Base-by-base conservation (phyloP, 2,888 invertebrate species). In the Byasa hedistus region DNA sequence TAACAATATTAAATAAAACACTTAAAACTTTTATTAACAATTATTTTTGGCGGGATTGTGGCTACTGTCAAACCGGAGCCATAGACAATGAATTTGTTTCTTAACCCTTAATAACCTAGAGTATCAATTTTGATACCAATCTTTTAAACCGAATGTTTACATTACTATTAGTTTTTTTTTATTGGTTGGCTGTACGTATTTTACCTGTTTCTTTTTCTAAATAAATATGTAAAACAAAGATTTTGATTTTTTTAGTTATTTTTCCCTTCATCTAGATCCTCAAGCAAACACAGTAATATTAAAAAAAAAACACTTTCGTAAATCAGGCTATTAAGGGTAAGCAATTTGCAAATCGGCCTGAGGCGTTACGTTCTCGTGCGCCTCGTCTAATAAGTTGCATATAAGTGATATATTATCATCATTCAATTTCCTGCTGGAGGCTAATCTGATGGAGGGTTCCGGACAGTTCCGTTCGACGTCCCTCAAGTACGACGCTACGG, bases 371-470 rank as follows among this genome's bases (percentile, higher is more conserved):
- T 78, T 71, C 52, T 86, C 85, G 69, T 89, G 91, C 0, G 91
- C 92, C 64, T 90, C 86, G 23, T 89, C 90, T 12, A 92, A 74
- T 44, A 92, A 68, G 0, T 76, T 68, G 32, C 86, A 85, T 7
- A 92, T 74, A 27, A 81, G 57, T 0, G 83, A 67, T n/a, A 97
- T 94, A 70, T 95, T 95, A 0, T 91, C 87, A 64, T 94, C 86
- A 0, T 92, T 93, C 19, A 97, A 81, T 62, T 93, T 91, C 51
- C 93, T 92, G 76, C 94, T 96, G 0, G 95, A 93, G 0, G 95
- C 93, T 54, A 97, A 80, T 57, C 96, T 92, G 57, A 98, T 93
- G 69, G 96, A 96, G 1, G 96, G 95, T 70, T 94, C 93, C 0
- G 95, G 95, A 39, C 94, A 90, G 58, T 93, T 86, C 12, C 89